Evolutionary conservation across 2,888 invertebrate genomes (phyloP).

Genomic region (Drosophila kanekoi): DNA sequence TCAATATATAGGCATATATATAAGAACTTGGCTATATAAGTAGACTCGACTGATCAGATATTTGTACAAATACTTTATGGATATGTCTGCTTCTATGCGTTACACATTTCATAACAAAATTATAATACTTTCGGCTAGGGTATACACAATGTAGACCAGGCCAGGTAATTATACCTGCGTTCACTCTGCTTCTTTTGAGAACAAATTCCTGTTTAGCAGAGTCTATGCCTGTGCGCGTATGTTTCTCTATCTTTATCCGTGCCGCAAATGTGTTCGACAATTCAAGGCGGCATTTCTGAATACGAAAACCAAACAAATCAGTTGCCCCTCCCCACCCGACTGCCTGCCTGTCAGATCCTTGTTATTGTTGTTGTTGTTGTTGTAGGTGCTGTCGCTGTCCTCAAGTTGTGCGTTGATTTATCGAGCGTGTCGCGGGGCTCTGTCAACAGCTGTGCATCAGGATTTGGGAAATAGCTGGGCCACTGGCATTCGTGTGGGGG

Average conservation of each 20-base stretch:
- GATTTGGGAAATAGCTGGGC: background rate
- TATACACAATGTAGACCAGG: slow-evolving; percentile 21
- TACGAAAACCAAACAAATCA: slow-evolving; percentile 60
- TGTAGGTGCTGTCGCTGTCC: slow-evolving; percentile 26
- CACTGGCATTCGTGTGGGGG: background rate
- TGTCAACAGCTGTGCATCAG: slow-evolving; percentile 36
- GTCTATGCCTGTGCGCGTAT: background rate
- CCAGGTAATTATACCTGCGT: slow-evolving; percentile 34
- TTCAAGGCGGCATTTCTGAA: slow-evolving; percentile 61
- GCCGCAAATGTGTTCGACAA: slow-evolving; percentile 55
- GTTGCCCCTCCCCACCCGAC: slow-evolving; percentile 12
- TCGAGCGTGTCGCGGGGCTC: slow-evolving; percentile 42
- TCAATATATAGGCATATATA: background rate
- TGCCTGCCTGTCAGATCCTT: slow-evolving; percentile 12
- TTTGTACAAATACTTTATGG: background rate
- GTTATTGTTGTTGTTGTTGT: slow-evolving; percentile 19
- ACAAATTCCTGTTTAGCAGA: slow-evolving; percentile 30
- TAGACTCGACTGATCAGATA: too few relatives aligned
- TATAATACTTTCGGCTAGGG: background rate
- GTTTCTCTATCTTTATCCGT: slow-evolving; percentile 7
- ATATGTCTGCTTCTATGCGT: too few relatives aligned
- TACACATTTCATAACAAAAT: background rate
- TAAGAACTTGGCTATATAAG: too few relatives aligned
- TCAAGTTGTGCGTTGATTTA: slow-evolving; percentile 60
- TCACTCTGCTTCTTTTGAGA: slow-evolving; percentile 9